Conservation (phyloP, 1,140 invertebrate species). For the Platorchestia sp. region DNA sequence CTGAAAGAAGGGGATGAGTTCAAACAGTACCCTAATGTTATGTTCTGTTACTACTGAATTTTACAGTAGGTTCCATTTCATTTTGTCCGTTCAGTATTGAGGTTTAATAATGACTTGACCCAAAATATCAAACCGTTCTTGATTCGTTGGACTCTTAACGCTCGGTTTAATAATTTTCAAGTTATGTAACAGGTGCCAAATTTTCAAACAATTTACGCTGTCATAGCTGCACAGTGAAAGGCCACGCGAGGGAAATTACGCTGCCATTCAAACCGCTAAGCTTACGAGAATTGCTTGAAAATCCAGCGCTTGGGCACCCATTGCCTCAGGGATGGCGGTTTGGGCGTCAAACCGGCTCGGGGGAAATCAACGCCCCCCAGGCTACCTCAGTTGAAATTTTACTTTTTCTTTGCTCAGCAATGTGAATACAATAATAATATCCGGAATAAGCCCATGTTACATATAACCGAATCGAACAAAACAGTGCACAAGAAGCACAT, state of each 20-base stretch:
- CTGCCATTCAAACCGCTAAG: no score
- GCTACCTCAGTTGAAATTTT: not conserved
- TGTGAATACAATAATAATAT: no score
- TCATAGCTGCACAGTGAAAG: no score
- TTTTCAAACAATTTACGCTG: no score
- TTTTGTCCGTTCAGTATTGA: not conserved
- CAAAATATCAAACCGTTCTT: not conserved
- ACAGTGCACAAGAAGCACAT: not conserved
- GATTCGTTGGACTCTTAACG: not conserved
- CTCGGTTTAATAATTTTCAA: not conserved
- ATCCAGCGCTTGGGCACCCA: not conserved
- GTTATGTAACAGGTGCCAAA: not conserved
- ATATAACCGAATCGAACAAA: not conserved
- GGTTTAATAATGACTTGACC: not conserved
- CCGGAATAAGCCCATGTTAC: not conserved
- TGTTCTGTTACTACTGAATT: not conserved
- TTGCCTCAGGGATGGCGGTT: not conserved
- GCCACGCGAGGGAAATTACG: no score
- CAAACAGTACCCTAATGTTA: not conserved
- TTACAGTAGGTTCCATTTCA: not conserved
- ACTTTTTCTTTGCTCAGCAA: not conserved
- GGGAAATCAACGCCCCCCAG: not conserved
- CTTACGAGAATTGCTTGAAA: no score
- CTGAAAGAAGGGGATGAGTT: not conserved
- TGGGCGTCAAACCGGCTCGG: not conserved